These are phyloP conservation scores for Scaptomyza hsui DNA, from an alignment of 1,140 invertebrate genomes.

Conservation along the genomic window DNA sequence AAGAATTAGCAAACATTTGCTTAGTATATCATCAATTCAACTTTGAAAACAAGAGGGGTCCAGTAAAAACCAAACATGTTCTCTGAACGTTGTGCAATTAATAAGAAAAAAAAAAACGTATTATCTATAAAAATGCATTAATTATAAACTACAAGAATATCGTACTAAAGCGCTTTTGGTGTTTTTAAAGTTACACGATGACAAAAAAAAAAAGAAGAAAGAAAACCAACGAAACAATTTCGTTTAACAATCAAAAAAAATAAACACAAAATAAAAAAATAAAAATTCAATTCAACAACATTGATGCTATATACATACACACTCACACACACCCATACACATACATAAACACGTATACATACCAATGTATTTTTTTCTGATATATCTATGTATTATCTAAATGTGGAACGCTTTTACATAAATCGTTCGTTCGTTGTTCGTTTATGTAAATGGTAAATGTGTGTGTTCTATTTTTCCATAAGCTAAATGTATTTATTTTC, in stretches of 20 bases:
- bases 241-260: constrained; percentile 32
- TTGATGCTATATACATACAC: constrained; percentile 48
- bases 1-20: constrained; percentile 22
- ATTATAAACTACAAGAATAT: constrained; percentile 67
- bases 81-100: constrained; percentile 77
- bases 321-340: constrained; percentile 29
- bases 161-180: constrained; percentile 77
- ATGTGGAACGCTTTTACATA: constrained; percentile 84
- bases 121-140: constrained; percentile 66
- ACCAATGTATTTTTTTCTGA: constrained; percentile 63
- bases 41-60: constrained; percentile 76
- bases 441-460: constrained; percentile 83
- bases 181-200: constrained; percentile 66
- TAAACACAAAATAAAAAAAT: constrained; percentile 22
- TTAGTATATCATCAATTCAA: constrained; percentile 47
- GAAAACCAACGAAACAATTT: constrained; percentile 38
- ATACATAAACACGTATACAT: constrained; percentile 29
- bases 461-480: constrained; percentile 78
- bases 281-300: constrained; percentile 64
- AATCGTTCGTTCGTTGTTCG: constrained; percentile 83
- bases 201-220: constrained; percentile 39
- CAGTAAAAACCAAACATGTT: constrained; percentile 55
- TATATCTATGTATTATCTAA: constrained; percentile 82
- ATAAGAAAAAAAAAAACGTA: constrained; percentile 38
- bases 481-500: constrained; percentile 61